A percentile compares a stretch with the other conserved stretches of the same genome.
phyloP scores from a whole-genome alignment of 2,888 invertebrate species.

The Neoaliturus tenellus region DNA sequence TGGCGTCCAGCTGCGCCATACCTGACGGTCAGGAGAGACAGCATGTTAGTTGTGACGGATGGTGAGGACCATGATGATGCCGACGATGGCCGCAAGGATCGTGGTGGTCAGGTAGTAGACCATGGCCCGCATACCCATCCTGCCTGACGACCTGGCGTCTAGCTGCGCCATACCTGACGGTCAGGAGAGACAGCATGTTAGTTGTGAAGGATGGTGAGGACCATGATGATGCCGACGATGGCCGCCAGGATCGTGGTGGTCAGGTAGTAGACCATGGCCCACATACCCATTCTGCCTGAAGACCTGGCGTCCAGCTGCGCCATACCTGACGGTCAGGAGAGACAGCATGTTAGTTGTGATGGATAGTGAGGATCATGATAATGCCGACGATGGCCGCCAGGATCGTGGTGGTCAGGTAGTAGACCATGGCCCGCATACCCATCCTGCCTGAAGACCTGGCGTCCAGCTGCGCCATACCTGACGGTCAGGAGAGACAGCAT shows the following conservation, averaged over 20 bases:
- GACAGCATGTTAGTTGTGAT: no score
- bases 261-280: conserved; percentile 79
- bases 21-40: conserved; percentile 70
- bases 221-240: conserved; percentile 79
- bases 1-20: conserved; percentile 80
- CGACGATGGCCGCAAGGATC: conserved; percentile 78
- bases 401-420: conserved; percentile 80
- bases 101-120: conserved; percentile 81
- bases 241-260: conserved; percentile 80
- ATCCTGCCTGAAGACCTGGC: conserved; percentile 79
- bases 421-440: conserved; percentile 78
- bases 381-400: conserved; percentile 80
- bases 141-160: conserved; percentile 79
- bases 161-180: conserved; percentile 78
- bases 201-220: conserved; percentile 78
- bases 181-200: no score
- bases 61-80: conserved; percentile 78
- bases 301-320: conserved; percentile 79
- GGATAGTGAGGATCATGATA: conserved; percentile 77
- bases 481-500: no score
- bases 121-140: conserved; percentile 79
- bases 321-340: conserved; percentile 77
- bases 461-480: conserved; percentile 80
- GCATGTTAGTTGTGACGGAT: no score
- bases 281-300: conserved; percentile 79